These are phyloP conservation scores for Salvelinus fontinalis DNA, from an alignment of 2,113 vertebrate species.

Conservation along the genomic window DNA sequence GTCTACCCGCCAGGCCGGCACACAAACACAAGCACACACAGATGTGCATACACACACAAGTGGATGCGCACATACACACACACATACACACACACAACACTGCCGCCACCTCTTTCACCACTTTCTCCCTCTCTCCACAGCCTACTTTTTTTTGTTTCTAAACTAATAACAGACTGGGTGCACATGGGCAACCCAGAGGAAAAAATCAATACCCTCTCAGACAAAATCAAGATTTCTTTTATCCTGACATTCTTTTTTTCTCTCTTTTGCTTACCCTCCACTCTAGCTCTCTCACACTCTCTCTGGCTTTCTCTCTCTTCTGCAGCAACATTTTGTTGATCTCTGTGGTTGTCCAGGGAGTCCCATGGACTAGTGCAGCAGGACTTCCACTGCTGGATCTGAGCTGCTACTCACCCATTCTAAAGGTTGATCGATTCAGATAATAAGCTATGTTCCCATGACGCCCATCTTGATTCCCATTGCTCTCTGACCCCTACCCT, in stretches of 20 bases:
- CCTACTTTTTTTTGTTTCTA: slow-evolving; percentile 61
- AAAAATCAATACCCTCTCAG: slow-evolving; percentile 80
- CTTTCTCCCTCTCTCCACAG: slow-evolving; percentile 24
- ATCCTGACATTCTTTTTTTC: slow-evolving; percentile 65
- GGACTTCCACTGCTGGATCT: slow-evolving; percentile 43
- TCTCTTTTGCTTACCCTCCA: slow-evolving; percentile 35
- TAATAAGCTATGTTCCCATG: slow-evolving; percentile 66
- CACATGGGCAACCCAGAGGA: slow-evolving; percentile 71
- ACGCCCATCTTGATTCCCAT: slow-evolving; percentile 39
- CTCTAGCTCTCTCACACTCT: slow-evolving; percentile 20
- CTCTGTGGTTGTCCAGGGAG: slow-evolving; percentile 60
- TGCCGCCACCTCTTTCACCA: not conserved
- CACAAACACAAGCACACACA: slow-evolving; percentile 13
- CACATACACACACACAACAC: not conserved
- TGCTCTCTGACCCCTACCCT: slow-evolving; percentile 33
- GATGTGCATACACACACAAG: slow-evolving; percentile 6
- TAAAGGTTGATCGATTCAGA: slow-evolving; percentile 62
- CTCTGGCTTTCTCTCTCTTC: slow-evolving; percentile 8
- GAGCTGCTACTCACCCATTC: slow-evolving; percentile 35
- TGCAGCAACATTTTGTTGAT: slow-evolving; percentile 38
- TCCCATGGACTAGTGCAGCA: slow-evolving; percentile 32
- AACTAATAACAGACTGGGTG: slow-evolving; percentile 76
- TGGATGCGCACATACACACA: not conserved
- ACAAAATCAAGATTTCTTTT: slow-evolving; percentile 81
- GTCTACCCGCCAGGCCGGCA: slow-evolving; percentile 47